A percentile compares a stretch with the other conserved stretches of the same genome.
phyloP scores from a whole-genome alignment of 2,113 vertebrate genomes.

The Proteles cristata region DNA sequence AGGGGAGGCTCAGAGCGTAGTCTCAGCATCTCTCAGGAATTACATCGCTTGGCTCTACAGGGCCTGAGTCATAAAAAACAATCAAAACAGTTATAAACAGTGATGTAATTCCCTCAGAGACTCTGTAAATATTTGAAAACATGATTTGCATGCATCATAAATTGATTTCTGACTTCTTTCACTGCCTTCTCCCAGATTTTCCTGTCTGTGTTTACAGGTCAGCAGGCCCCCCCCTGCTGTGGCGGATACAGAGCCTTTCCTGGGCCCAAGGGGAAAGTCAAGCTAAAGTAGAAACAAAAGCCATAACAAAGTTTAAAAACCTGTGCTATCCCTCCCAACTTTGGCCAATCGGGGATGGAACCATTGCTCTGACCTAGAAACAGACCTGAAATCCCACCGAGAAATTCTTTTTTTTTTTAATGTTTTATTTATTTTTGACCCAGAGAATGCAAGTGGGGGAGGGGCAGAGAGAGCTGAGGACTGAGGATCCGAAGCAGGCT shows the following conservation, averaged over 20 bases:
- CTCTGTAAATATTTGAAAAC: conserved; percentile 76
- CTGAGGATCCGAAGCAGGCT: no score
- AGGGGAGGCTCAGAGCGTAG: neutral
- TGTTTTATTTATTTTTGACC: no score
- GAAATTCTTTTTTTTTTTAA: neutral
- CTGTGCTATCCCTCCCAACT: neutral
- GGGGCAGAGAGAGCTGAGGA: no score
- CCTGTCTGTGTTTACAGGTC: neutral
- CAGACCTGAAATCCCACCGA: neutral
- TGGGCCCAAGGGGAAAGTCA: neutral
- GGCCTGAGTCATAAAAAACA: conserved; percentile 76
- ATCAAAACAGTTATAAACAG: conserved; percentile 66
- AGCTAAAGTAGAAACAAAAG: neutral
- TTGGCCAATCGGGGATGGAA: neutral
- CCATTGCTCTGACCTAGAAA: neutral
- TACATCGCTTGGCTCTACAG: conserved; percentile 4
- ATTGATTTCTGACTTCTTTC: conserved; percentile 39
- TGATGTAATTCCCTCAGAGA: conserved; percentile 70
- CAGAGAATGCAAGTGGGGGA: no score
- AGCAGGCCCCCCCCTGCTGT: neutral
- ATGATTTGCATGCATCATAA: conserved; percentile 45
- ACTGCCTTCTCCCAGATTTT: neutral
- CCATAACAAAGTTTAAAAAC: neutral
- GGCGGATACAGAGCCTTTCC: neutral
- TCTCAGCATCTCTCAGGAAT: conserved; percentile 51